Conservation (phyloP, 2,113 vertebrate genomes). For the Chionodraco myersi region DNA sequence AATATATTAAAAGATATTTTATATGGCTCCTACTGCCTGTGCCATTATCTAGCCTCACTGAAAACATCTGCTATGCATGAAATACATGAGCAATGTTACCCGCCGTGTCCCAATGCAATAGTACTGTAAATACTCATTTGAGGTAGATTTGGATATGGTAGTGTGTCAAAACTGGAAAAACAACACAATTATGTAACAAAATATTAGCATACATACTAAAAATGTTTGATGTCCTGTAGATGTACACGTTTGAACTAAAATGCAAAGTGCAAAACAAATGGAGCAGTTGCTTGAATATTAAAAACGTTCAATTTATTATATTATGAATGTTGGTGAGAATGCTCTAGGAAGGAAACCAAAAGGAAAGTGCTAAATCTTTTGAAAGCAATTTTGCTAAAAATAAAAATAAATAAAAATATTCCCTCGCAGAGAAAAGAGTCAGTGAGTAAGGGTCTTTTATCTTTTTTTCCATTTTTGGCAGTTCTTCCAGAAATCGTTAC, state of each 20-base stretch:
- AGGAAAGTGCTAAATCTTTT: neutral
- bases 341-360: neutral
- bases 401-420: neutral
- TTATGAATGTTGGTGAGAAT: neutral
- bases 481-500: neutral
- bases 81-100: neutral
- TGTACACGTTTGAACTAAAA: neutral
- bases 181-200: neutral
- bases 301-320: neutral
- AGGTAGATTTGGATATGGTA: neutral
- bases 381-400: neutral
- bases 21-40: too few relatives aligned
- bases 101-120: neutral
- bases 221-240: neutral
- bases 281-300: neutral
- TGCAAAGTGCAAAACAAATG: neutral
- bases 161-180: neutral
- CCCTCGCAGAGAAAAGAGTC: neutral
- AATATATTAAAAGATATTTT: too few relatives aligned
- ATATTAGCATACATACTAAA: neutral
- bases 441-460: neutral
- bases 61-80: neutral
- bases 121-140: neutral
- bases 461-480: constrained; percentile 14
- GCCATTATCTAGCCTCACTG: neutral